phyloP scores from a whole-genome alignment of 2,113 vertebrate species.

The Sterrhoptilus dennistouni region DNA sequence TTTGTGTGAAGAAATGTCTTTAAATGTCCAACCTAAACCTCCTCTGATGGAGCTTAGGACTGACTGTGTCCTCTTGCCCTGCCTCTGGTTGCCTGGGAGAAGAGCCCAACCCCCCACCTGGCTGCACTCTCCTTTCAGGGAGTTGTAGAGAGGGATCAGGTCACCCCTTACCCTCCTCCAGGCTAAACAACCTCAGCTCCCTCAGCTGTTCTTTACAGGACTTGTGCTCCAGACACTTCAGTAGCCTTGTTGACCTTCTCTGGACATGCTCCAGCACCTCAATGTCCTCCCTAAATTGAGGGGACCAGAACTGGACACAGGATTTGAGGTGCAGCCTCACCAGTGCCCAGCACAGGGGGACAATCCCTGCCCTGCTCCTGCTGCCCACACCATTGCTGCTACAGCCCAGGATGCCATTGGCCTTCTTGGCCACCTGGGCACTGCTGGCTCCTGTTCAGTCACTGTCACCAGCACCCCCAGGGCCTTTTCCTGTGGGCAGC shows the following conservation, averaged over 20 bases:
- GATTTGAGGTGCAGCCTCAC: rapidly evolving
- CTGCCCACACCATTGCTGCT: not conserved
- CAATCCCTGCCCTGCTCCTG: not conserved
- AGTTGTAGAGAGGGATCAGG: not conserved
- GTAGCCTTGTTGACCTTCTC: not conserved
- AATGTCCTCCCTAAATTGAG: not conserved
- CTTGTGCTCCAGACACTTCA: not conserved
- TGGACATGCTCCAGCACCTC: not conserved
- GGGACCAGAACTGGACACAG: rapidly evolving
- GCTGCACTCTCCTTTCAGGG: not conserved
- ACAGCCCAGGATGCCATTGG: not conserved
- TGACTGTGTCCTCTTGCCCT: not conserved
- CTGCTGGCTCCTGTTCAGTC: not conserved
- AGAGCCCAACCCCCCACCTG: not conserved
- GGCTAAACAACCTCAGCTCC: not conserved
- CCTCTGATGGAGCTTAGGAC: not conserved
- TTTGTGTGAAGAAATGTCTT: not conserved
- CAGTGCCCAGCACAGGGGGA: no score
- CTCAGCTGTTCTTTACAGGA: not conserved
- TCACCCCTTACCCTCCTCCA: not conserved
- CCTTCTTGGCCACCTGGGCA: not conserved
- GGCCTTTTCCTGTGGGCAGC: not conserved
- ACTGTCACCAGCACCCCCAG: not conserved
- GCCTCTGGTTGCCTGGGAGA: no score
- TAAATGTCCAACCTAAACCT: not conserved